Base-by-base conservation (phyloP, 2,113 vertebrate species). In the Microcebus lehilahytsara region DNA sequence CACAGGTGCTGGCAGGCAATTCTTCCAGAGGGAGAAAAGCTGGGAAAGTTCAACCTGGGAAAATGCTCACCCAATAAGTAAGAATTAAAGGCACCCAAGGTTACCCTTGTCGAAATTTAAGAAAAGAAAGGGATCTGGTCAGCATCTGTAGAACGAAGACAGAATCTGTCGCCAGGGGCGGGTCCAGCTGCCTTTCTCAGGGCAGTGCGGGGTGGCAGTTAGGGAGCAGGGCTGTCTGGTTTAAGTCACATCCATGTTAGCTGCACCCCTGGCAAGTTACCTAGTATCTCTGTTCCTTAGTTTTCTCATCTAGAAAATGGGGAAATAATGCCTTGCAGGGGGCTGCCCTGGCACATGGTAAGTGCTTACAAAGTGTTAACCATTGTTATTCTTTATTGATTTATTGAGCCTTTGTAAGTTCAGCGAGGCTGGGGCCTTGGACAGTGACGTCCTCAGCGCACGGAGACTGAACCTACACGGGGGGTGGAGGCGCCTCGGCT, bases 401-500 rank as follows among this genome's bases (percentile, higher is more conserved):
- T 81, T 53, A 32, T 69, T 56, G 1, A 56, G 19, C 37, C 10
- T 77, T 67, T 64, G 71, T 74, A 30, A 91, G 53, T 86, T 86
- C 87, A 64, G 53, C 8, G 5, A 6, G 1, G 56, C 46, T 6
- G 32, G 30, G 34, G 16, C 12, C 67, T 64, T 9, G 37, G 56
- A 49, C 46, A 37, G 30, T 37, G 60, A 14, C 14, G 23, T 1
- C 13, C 60, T 27, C 23, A 56, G 32, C 9, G 12, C 1, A 3
- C 30, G 32, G 58, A 46, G 40, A 5, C 0, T 3, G 12, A 27
- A 3, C 4, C 46, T 66, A 42, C 34, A 2, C 30, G 25, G 40
- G 51, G n/a, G 20, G 34, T 2, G 2, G 13, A 6, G 2, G 16
- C 32, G 11, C 1, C 0, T 12, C 42, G 22, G 46, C 46, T 17